phyloP scores from a whole-genome alignment of 2,113 vertebrate species.

The Suricata suricatta region DNA sequence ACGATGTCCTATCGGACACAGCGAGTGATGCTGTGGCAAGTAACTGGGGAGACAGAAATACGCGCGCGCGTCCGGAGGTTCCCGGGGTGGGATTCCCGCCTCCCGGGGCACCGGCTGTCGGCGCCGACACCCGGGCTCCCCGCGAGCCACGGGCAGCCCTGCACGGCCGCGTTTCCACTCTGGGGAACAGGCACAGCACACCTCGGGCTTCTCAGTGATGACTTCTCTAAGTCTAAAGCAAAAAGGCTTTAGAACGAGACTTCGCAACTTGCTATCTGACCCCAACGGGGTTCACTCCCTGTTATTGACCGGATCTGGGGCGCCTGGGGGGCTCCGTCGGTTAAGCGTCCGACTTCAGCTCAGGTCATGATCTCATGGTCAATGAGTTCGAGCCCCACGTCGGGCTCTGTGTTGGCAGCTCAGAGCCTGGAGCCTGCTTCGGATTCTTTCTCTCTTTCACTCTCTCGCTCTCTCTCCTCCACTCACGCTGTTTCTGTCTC shows the following conservation, averaged over 20 bases:
- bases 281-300: background rate
- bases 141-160: fast-evolving
- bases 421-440: too few species aligned
- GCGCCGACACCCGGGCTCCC: background rate
- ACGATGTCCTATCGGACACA: background rate
- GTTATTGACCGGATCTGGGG: background rate
- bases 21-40: background rate
- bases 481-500: too few species aligned
- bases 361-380: too few species aligned
- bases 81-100: background rate
- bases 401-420: too few species aligned
- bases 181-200: background rate
- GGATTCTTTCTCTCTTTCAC: too few species aligned
- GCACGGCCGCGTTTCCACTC: background rate
- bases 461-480: too few species aligned
- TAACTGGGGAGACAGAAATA: background rate
- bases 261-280: background rate
- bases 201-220: background rate
- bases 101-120: background rate
- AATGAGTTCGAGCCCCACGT: too few species aligned
- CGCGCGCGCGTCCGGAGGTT: too few species aligned
- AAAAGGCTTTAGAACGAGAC: background rate
- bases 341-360: too few species aligned
- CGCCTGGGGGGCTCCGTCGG: too few species aligned
- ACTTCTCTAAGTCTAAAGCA: background rate